Conservation (phyloP, 2,797 vertebrate genomes). For the Cacajao melanocephalus region DNA sequence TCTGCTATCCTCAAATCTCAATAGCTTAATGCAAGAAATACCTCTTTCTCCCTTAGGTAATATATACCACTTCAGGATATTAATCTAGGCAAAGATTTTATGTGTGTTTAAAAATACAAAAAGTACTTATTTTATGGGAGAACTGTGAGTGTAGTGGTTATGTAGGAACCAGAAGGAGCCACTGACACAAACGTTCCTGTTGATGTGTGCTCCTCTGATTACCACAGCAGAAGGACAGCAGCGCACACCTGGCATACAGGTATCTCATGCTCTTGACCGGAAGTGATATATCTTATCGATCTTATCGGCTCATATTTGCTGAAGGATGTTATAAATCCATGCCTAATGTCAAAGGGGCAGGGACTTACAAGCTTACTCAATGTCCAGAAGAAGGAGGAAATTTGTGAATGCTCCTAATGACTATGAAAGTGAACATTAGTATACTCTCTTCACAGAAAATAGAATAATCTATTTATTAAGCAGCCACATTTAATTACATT, state of each 20-base stretch:
- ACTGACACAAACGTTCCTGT: background rate
- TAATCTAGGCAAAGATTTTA: background rate
- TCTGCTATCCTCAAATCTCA: background rate
- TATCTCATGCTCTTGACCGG: background rate
- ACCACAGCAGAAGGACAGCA: no score
- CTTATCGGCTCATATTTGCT: background rate
- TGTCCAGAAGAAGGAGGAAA: background rate
- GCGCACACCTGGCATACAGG: background rate
- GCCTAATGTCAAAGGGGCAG: background rate
- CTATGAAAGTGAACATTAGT: background rate
- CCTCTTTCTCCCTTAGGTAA: background rate
- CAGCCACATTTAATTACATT: constrained; percentile 43
- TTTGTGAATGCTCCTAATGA: background rate
- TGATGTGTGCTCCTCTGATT: fast-evolving
- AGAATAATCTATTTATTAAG: constrained; percentile 25
- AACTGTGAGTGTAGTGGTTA: background rate
- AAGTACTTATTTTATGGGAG: background rate
- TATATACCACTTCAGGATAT: background rate
- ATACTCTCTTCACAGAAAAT: background rate
- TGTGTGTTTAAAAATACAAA: background rate
- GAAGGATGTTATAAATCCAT: background rate
- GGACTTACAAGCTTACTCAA: background rate
- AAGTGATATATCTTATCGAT: background rate
- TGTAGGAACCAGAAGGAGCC: background rate
- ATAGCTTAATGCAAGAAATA: background rate